Evolutionary conservation across 2,888 invertebrate genomes (phyloP).

Genomic region (Lithophane leautieri): DNA sequence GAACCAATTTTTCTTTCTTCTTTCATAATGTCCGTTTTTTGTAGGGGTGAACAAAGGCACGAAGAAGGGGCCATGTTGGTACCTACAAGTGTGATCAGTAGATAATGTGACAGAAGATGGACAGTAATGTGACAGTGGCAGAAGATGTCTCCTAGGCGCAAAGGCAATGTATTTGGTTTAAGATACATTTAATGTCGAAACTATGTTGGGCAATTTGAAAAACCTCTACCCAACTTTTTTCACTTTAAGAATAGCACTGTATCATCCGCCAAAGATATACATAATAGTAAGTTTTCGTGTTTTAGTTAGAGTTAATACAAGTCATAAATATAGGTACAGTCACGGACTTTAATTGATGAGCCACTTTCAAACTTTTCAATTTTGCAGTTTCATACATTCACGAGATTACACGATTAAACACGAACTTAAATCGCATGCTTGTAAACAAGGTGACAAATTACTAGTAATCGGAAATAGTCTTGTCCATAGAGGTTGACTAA

Average conservation of each 20-base stretch:
- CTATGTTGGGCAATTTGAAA: background rate
- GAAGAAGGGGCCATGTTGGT: background rate
- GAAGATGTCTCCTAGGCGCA: background rate
- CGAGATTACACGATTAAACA: too few relatives aligned
- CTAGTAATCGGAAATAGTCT: too few relatives aligned
- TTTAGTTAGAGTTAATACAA: background rate
- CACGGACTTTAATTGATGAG: too few relatives aligned
- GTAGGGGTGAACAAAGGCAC: background rate
- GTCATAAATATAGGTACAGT: too few relatives aligned
- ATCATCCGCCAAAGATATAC: background rate
- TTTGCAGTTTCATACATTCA: too few relatives aligned
- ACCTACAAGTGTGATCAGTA: background rate
- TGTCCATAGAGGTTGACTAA: too few relatives aligned
- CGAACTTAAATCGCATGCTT: too few relatives aligned
- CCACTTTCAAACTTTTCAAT: too few relatives aligned
- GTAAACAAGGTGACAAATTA: too few relatives aligned
- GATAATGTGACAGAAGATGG: background rate
- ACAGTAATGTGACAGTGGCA: background rate
- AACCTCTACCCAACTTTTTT: background rate
- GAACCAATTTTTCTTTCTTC: too few relatives aligned
- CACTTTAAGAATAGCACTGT: background rate
- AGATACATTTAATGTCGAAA: background rate
- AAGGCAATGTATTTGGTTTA: background rate
- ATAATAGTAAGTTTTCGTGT: background rate
- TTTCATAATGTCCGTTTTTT: background rate